phyloP scores from a whole-genome alignment of 2,113 vertebrate species.

The Sapajus apella region DNA sequence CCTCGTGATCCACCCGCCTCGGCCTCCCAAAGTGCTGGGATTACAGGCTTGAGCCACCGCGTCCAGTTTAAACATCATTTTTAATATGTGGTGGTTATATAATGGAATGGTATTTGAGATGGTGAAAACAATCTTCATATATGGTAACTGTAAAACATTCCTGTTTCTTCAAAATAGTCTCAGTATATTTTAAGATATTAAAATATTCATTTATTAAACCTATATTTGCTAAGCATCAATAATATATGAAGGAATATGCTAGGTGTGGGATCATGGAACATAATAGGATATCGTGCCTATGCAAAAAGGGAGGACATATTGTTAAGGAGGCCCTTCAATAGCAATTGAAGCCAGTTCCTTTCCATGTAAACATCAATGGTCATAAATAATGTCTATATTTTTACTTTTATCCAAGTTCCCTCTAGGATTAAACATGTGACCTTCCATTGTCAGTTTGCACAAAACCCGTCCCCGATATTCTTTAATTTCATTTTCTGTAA shows the following conservation, averaged over 20 bases:
- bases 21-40: no score
- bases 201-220: background rate
- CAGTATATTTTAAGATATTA: background rate
- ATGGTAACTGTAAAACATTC: background rate
- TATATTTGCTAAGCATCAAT: background rate
- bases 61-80: background rate
- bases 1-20: no score
- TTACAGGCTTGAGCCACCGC: no score
- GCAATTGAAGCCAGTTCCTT: background rate
- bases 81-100: background rate
- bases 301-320: background rate
- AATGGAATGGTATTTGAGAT: background rate
- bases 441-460: background rate
- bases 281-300: background rate
- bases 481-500: background rate
- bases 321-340: background rate
- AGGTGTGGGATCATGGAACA: background rate
- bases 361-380: background rate
- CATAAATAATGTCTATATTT: background rate
- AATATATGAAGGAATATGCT: background rate
- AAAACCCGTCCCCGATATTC: background rate
- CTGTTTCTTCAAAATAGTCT: background rate
- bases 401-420: background rate
- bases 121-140: background rate
- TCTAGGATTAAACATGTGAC: background rate